Evolutionary conservation across 2,888 invertebrate species (phyloP).

Genomic region (Clivina fossor): DNA sequence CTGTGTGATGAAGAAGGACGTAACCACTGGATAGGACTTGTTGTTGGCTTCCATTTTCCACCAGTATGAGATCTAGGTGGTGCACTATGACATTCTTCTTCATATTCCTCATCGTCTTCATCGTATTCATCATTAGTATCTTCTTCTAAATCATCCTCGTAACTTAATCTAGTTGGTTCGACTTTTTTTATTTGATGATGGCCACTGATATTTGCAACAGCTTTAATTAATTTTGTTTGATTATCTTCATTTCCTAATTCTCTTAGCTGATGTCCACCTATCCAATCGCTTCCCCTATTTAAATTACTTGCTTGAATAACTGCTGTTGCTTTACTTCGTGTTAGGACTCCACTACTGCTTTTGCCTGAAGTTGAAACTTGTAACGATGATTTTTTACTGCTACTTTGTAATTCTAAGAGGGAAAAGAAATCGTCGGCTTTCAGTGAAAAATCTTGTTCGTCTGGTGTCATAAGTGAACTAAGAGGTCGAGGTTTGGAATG

Average conservation of each 20-base stretch:
- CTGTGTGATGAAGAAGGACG: conserved; percentile 37
- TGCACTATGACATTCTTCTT: conserved; percentile 52
- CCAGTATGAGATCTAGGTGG: conserved; percentile 63
- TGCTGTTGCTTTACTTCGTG: conserved; percentile 53
- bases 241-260: conserved; percentile 61
- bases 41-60: conserved; percentile 74
- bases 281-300: conserved; percentile 62
- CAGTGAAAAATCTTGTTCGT: conserved; percentile 60
- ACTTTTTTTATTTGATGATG: conserved; percentile 59
- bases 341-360: conserved; percentile 51
- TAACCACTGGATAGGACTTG: conserved; percentile 50
- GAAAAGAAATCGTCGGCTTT: conserved; percentile 87
- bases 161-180: conserved; percentile 50
- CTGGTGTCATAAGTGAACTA: conserved; percentile 49
- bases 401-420: conserved; percentile 77
- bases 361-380: conserved; percentile 54
- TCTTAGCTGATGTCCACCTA: conserved; percentile 61
- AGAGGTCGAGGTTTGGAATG: conserved; percentile 47
- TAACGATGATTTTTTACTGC: conserved; percentile 60
- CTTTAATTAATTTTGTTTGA: conserved; percentile 65
- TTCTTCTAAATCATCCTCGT: conserved; percentile 54
- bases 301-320: conserved; percentile 46
- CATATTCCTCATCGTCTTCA: conserved; percentile 55
- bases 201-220: conserved; percentile 65
- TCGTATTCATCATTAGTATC: conserved; percentile 58